Evolutionary conservation across 2,888 invertebrate genomes (phyloP), one percentile per base, ranked within the genome.

Genomic region (Ophion costatus): DNA sequence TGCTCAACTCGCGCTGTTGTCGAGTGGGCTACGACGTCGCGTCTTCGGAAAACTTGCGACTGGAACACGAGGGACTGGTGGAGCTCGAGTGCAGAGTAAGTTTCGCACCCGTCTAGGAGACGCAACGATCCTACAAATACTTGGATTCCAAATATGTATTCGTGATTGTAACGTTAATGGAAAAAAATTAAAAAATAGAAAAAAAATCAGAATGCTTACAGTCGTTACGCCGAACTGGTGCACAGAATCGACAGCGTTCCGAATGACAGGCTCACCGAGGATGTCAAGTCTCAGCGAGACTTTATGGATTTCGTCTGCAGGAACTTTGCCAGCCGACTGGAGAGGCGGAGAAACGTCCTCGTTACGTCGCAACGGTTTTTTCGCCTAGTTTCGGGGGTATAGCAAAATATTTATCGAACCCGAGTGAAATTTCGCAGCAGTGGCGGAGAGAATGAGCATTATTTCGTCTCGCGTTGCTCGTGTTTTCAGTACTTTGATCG

Each of bases 231-330:
- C 0, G 97, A 97, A 91, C 92, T 97, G 66, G 94, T 97, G 14
- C 96, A 97, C 91, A 96, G 96, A 93, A 96, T 97, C 74, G 96
- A 96, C 71, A 94, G 94, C 67, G 94, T 96, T 80, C 94, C 95
- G 0, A 94, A 94, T 57, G 93, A 94, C 69, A 88, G 89, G 73
- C 76, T 92, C 51, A 94, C 94, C 70, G 93, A 91, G 76, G 97
- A 97, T 92, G 94, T 97, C 70, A 94, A 95, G 84, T 96, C 96
- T 0, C 96, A 97, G 90, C 95, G 96, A 85, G 97, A 97, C 91
- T 97, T 97, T 91, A 97, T 97, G 96, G 97, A 97, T 93, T 97
- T 96, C 84, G 96, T 97, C 0, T 97, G 97, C 89, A 95, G 96
- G 81, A 96, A 96, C 90, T 97, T 97, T 91, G 97, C 97, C 0